These are phyloP conservation scores for Barnardius zonarius DNA, from an alignment of 2,113 vertebrate species.

Conservation along the genomic window DNA sequence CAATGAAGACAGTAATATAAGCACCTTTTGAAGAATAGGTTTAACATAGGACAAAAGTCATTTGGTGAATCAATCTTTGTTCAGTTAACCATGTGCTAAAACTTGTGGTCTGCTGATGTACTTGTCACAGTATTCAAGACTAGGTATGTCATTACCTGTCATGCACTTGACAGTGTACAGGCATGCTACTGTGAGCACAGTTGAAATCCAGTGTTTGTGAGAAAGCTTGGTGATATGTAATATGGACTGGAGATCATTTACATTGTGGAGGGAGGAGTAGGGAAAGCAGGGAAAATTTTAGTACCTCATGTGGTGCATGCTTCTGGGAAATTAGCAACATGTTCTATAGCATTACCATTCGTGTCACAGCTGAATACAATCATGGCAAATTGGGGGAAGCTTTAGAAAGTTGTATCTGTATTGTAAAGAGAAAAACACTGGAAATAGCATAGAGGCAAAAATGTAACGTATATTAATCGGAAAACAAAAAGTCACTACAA, in stretches of 20 bases:
- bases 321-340: background rate
- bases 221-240: background rate
- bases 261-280: accelerated
- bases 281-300: background rate
- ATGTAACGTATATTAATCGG: background rate
- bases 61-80: background rate
- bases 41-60: background rate
- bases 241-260: background rate
- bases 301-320: background rate
- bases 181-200: background rate
- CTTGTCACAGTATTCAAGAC: background rate
- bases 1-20: background rate
- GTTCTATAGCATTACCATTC: background rate
- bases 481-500: background rate
- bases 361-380: background rate
- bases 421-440: background rate
- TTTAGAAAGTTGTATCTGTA: background rate
- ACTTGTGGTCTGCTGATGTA: background rate
- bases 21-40: background rate
- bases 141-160: background rate
- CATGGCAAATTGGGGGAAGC: background rate
- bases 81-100: background rate
- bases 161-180: background rate
- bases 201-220: background rate
- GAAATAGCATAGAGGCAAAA: background rate